Base-by-base conservation (phyloP, 2,797 vertebrate genomes). In the Trachurus trachurus region DNA sequence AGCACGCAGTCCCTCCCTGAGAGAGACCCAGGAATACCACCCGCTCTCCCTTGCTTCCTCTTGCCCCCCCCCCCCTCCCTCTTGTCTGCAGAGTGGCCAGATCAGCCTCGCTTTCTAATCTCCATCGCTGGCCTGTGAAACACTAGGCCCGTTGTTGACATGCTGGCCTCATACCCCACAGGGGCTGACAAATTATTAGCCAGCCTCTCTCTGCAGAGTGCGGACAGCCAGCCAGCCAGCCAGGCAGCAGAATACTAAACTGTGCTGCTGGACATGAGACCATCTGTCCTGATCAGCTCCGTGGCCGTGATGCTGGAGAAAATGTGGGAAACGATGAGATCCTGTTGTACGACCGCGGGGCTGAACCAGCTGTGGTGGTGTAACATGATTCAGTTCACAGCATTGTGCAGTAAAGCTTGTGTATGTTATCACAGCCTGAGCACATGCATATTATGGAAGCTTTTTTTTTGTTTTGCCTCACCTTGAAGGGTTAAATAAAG, bases 121-220 rank as follows among this genome's bases (percentile, higher is more conserved):
- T 95, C 89, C 88, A 91, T 92, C 84, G 80, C 87, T 89, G 88
- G 87, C 80, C 85, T 40, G 57, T 68, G 90, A 92, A 95, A 96
- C 95, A 96, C 92, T 93, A 87, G 92, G 87, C 67, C 88, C 52
- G 92, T 95, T 94, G 95, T 96, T 92, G 92, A 92, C 86, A 86
- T 63, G 74, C 78, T 94, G 91, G 92, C 90, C 87, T 89, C 90
- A 89, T 89, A 93, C 85, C 91, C 91, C 87, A 94, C 90, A 93
- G 93, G 91, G 89, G 75, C 90, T 92, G 93, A 95, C 93, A 93
- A 95, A 95, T 95, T 81, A 94, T 95, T 93, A 95, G 94, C 92
- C 91, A 92, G 89, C 81, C 84, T 85, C 87, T 86, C 79, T 68
- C 80, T 87, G 86, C 76, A 84, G 82, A 84, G 81, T 71, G 82